Conservation (phyloP, 2,888 invertebrate genomes). For the Ennomos erosarius region DNA sequence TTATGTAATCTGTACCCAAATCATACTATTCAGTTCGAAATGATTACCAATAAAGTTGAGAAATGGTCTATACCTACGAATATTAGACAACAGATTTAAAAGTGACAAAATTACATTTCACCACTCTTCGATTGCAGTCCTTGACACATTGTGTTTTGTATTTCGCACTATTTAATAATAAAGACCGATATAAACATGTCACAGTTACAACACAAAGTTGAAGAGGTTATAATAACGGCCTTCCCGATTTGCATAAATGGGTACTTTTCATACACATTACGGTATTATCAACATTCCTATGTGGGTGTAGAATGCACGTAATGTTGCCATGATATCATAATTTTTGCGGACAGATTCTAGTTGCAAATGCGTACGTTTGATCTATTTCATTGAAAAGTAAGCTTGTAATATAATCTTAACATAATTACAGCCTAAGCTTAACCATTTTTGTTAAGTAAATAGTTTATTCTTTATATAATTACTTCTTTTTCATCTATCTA, state of each 20-base stretch:
- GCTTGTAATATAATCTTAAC: too few species aligned
- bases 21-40: too few species aligned
- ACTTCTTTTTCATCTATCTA: too few species aligned
- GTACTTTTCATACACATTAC: constrained; percentile 31
- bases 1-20: too few species aligned
- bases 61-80: too few species aligned
- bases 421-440: too few species aligned
- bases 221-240: constrained; percentile 32
- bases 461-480: too few species aligned
- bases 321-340: neutral
- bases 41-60: too few species aligned
- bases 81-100: too few species aligned
- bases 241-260: constrained; percentile 31
- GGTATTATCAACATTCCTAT: constrained; percentile 29
- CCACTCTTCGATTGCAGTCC: constrained; percentile 4
- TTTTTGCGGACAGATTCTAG: constrained; percentile 1
- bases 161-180: constrained; percentile 26
- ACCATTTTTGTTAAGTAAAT: too few species aligned
- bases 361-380: too few species aligned
- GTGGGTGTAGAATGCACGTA: constrained; percentile 8
- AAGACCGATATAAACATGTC: constrained; percentile 29
- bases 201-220: constrained; percentile 31
- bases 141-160: constrained; percentile 16
- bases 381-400: too few species aligned
- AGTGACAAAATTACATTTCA: constrained; percentile 1